Conservation (phyloP, 2,113 vertebrate genomes). For the Crotalus tigris region DNA sequence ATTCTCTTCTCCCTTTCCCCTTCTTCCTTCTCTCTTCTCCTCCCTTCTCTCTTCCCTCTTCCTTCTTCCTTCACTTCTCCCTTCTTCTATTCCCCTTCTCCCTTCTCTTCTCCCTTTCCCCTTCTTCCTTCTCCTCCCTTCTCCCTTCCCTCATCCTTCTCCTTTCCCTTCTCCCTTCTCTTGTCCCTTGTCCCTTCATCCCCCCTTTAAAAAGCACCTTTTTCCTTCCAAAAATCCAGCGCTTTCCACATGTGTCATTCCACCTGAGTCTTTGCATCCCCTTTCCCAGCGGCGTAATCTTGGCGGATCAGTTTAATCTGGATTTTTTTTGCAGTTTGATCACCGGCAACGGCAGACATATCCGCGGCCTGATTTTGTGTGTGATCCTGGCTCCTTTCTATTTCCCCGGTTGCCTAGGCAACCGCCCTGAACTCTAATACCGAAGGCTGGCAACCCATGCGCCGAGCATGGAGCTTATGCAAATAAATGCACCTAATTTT, state of each 20-base stretch:
- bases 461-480: conserved; percentile 48
- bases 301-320: background rate
- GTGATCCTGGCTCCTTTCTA: background rate
- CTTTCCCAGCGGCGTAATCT: background rate
- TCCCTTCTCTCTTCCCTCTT: no score
- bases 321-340: conserved; percentile 22
- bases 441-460: conserved; percentile 67
- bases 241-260: background rate
- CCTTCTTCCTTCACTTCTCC: no score
- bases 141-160: no score
- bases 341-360: background rate
- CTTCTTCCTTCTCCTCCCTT: no score
- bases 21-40: no score
- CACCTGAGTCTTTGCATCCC: no score
- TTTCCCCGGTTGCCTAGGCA: conserved; percentile 52
- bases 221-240: background rate
- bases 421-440: conserved; percentile 45
- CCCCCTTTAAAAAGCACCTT: no score
- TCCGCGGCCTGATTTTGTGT: conserved; percentile 35
- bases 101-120: no score
- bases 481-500: conserved; percentile 55
- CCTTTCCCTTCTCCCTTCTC: no score
- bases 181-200: no score
- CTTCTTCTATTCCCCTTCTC: no score
- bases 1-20: no score